A percentile compares a stretch with the other conserved stretches of the same genome.
phyloP scores from a whole-genome alignment of 1,140 invertebrate species.

The Brachionus manjavacas region DNA sequence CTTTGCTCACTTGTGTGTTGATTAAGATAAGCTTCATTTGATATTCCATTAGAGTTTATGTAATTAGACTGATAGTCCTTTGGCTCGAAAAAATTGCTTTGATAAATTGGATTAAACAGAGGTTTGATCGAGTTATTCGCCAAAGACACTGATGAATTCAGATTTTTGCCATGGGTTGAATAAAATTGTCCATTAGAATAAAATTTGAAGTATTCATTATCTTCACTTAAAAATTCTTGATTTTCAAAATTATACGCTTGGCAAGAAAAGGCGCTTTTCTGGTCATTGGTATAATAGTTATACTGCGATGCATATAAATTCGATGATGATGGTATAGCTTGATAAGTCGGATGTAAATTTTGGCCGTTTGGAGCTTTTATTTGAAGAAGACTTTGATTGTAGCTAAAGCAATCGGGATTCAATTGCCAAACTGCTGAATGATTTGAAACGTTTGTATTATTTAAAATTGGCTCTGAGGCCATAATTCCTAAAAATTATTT shows the following conservation, averaged over 20 bases:
- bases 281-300: neutral
- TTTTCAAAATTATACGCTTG: neutral
- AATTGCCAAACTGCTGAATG: neutral
- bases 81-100: neutral
- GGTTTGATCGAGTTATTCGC: neutral
- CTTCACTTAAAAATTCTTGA: neutral
- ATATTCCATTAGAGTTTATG: neutral
- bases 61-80: neutral
- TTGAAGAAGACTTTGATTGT: neutral
- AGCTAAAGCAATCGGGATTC: neutral
- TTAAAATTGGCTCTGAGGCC: conserved; percentile 1
- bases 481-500: conserved; percentile 2
- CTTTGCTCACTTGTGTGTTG: neutral
- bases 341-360: neutral
- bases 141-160: neutral
- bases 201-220: neutral
- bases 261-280: neutral
- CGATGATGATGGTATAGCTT: neutral
- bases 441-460: neutral
- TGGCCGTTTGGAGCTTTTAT: neutral
- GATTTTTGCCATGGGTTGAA: neutral
- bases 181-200: neutral
- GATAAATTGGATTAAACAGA: conserved; percentile 18
- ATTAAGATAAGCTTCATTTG: neutral
- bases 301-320: neutral